Conservation (phyloP, 1,140 invertebrate genomes). For the Radopholus similis region DNA sequence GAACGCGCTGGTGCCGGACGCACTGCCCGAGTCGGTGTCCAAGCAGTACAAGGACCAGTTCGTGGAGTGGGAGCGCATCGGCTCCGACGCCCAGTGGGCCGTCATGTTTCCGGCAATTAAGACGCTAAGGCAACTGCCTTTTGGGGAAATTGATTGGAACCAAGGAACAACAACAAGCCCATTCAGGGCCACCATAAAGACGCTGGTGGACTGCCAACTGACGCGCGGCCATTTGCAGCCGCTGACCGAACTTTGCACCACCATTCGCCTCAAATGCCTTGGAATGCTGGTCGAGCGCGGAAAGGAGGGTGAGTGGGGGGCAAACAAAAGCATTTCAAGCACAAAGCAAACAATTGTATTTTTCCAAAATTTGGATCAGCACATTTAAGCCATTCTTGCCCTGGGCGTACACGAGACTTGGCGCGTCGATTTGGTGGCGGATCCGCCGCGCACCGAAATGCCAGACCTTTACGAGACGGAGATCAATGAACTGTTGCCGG, state of each 20-base stretch:
- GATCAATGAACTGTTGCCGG: slow-evolving; percentile 50
- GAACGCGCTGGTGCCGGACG: slow-evolving; percentile 50
- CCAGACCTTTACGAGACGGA: slow-evolving; percentile 58
- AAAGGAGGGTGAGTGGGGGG: slow-evolving; percentile 24
- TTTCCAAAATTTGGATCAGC: slow-evolving; percentile 3
- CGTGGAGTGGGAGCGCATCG: slow-evolving; percentile 46
- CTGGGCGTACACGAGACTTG: slow-evolving; percentile 51
- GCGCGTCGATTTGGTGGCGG: slow-evolving; percentile 47
- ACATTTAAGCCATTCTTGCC: slow-evolving; percentile 39
- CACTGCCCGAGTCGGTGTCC: slow-evolving; percentile 40
- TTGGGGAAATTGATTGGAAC: slow-evolving; percentile 20
- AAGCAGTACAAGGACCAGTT: slow-evolving; percentile 48
- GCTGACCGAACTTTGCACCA: slow-evolving; percentile 53
- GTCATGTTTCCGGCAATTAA: slow-evolving; percentile 43
- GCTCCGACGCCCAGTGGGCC: slow-evolving; percentile 27
- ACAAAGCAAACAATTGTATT: no score
- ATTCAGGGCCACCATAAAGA: slow-evolving; percentile 39
- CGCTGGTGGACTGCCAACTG: slow-evolving; percentile 49
- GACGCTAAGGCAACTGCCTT: slow-evolving; percentile 22
- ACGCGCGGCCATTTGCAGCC: slow-evolving; percentile 47
- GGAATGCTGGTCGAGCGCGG: slow-evolving; percentile 35
- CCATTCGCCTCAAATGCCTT: slow-evolving; percentile 48
- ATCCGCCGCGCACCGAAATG: slow-evolving; percentile 49
- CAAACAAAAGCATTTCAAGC: slow-evolving; percentile 4
- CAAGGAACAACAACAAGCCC: neutral